Percentiles rank a stretch among this genome's conserved stretches.
Evolutionary conservation across 2,113 vertebrate species (phyloP).

Genomic region (Macaca mulatta): DNA sequence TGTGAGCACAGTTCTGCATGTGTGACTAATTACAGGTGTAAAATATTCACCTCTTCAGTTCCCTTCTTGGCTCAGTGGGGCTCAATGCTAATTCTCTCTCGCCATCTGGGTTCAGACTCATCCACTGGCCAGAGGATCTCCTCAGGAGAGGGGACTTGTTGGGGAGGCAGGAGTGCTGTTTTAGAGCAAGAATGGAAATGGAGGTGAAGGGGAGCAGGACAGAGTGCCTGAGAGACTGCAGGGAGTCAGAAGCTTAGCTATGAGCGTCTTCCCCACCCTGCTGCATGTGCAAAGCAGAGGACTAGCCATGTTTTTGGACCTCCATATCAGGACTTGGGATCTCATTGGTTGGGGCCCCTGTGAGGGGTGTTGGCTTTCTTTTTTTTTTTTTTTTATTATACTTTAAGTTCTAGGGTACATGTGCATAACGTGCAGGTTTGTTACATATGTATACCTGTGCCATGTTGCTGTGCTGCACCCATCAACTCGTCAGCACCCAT

Average conservation of each 20-base stretch:
- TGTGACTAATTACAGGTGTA: slow-evolving; percentile 78
- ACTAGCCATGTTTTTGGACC: too few species aligned
- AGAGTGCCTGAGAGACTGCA: background rate
- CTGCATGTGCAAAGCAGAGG: background rate
- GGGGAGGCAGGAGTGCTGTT: background rate
- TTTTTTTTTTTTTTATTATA: too few species aligned
- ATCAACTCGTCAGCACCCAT: too few species aligned
- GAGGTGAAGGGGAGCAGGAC: background rate
- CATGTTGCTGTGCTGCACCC: too few species aligned
- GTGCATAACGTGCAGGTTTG: too few species aligned
- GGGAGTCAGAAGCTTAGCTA: background rate
- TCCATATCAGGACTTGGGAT: background rate
- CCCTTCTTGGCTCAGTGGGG: slow-evolving; percentile 64
- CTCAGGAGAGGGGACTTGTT: background rate
- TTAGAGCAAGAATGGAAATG: background rate
- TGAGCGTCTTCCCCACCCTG: background rate
- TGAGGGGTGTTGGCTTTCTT: background rate
- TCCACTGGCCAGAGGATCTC: background rate
- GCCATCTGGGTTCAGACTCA: slow-evolving; percentile 36
- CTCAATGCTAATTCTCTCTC: slow-evolving; percentile 35
- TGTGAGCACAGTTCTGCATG: slow-evolving; percentile 66
- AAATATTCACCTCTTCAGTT: slow-evolving; percentile 67
- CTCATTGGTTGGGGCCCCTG: background rate
- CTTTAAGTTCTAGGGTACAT: too few species aligned
- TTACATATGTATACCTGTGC: too few species aligned